Evolutionary conservation across 2,113 vertebrate genomes (phyloP), one percentile per base, ranked within the genome.

Genomic region (Centropristis striata): DNA sequence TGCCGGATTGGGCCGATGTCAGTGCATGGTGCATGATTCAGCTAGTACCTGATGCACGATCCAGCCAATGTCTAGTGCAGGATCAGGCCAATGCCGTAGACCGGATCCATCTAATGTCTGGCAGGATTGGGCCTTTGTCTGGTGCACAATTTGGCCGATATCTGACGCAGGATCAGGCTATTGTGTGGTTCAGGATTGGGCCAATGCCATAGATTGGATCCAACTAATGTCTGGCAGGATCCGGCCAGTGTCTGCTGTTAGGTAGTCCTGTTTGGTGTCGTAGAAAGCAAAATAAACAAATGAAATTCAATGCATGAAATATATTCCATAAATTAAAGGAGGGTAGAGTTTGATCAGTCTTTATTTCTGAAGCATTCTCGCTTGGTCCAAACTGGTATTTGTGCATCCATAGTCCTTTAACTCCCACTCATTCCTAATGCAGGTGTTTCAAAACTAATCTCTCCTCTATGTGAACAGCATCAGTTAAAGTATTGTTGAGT

Each of bases 361-460:
- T n/a, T 51, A 65, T 57, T 11, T 3, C n/a, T 8, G 14, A 25
- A 44, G 16, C 4, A 2, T 66, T 42, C 49, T 67, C 23, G 5
- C 73, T 61, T 57, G 60, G 78, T 83, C 73, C 57, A 54, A 11
- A 32, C 23, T 59, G 69, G 61, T 72, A 42, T 55, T 37, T 44
- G 66, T 70, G 71, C 74, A 58, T 61, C 71, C 51, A 46, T 20
- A 15, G 63, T 78, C 46, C 59, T 69, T 58, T 13, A 61, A 61
- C 25, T 75, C 86, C 85, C 49, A 39, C 83, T 86, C 86, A 88
- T 91, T 92, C 80, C 80, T 78, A 44, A 71, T 74, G 75, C 90
- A 83, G 67, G 66, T 81, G 53, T 88, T 79, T 51, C 59, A 61
- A n/a, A 63, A 57, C 53, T 11, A 68, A 63, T 73, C 57, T 47